Conservation (phyloP, 2,888 invertebrate species). For the Allophyes oxyacanthae region DNA sequence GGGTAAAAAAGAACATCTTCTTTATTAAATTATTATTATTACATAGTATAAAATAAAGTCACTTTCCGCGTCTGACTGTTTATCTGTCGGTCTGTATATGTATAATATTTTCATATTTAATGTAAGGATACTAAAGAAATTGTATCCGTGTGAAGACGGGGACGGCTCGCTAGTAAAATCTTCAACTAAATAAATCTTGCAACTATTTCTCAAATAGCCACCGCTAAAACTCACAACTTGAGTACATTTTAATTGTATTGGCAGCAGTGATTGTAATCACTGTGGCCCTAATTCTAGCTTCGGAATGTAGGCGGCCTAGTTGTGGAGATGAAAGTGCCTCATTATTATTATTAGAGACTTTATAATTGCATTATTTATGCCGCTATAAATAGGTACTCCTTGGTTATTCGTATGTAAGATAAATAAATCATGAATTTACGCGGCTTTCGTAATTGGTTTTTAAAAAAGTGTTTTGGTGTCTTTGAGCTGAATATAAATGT, state of each 20-base stretch:
- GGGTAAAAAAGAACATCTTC: no score
- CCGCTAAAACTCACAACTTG: conserved; percentile 24
- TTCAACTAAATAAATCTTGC: background rate
- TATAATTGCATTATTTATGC: conserved; percentile 16
- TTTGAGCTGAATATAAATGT: background rate
- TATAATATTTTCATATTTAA: no score
- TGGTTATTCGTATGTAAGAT: conserved; percentile 12
- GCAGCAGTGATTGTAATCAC: conserved; percentile 35
- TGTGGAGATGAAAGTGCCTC: conserved; percentile 44
- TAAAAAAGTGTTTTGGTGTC: no score
- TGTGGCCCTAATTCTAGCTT: conserved; percentile 38
- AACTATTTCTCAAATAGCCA: background rate
- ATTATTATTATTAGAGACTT: conserved; percentile 6
- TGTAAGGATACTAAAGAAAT: no score
- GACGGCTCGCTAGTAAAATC: no score
- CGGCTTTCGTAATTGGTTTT: no score
- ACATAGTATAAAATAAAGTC: no score
- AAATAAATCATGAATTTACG: conserved; percentile 1
- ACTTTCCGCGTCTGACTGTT: no score
- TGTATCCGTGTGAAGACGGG: no score
- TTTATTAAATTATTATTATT: no score
- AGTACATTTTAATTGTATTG: conserved; percentile 30
- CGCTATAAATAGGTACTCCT: conserved; percentile 9
- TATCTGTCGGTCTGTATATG: no score
- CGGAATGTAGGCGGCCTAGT: conserved; percentile 45